Evolutionary conservation across 1,140 invertebrate species (phyloP).

Genomic region (Drosophila mauritiana): DNA sequence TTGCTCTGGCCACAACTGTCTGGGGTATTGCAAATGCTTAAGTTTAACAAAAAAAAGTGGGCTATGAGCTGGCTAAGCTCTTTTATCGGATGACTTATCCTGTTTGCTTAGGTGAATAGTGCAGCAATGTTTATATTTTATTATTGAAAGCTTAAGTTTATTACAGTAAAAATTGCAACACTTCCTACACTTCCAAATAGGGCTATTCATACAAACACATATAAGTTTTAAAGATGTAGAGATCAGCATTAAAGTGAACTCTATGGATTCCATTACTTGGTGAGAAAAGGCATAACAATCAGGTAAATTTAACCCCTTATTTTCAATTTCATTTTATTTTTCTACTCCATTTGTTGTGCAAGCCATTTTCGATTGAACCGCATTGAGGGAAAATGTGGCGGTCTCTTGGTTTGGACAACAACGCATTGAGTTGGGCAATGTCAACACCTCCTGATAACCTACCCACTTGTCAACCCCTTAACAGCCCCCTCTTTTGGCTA

Average conservation of each 20-base stretch:
- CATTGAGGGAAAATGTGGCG: constrained; percentile 1
- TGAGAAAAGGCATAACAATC: constrained; percentile 9
- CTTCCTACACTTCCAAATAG: background rate
- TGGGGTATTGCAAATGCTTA: constrained; percentile 14
- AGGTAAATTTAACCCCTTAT: constrained; percentile 26
- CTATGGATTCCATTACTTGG: background rate
- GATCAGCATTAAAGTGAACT: too few species aligned
- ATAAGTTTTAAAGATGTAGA: too few species aligned
- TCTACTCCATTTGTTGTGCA: constrained; percentile 58
- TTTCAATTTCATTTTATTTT: constrained; percentile 57
- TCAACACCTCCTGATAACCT: constrained; percentile 15
- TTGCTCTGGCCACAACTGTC: constrained; percentile 27
- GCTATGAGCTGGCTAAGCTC: background rate
- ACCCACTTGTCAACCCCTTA: background rate
- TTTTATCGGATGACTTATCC: constrained; percentile 31
- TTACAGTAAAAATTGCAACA: too few species aligned
- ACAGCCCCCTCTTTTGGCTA: background rate
- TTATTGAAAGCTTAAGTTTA: background rate
- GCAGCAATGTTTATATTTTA: constrained; percentile 15
- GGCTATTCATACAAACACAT: background rate
- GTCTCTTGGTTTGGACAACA: constrained; percentile 12
- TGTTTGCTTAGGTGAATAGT: constrained; percentile 1
- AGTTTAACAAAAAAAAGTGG: background rate
- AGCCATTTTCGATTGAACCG: constrained; percentile 27
- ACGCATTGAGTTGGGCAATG: constrained; percentile 38